Evolutionary conservation across 2,888 invertebrate species (phyloP).

Genomic region (Macaria notata): DNA sequence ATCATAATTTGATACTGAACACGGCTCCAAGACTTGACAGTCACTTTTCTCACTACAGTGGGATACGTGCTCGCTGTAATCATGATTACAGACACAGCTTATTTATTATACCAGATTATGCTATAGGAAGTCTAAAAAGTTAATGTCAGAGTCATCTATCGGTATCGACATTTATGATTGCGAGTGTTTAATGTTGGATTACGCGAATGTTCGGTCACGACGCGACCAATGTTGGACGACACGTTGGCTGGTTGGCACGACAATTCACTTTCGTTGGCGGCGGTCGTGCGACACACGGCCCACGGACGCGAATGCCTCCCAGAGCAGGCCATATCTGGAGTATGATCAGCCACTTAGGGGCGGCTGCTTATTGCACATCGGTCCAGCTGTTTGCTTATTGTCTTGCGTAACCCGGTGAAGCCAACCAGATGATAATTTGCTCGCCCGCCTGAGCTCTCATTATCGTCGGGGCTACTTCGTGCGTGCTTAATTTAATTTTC

Average conservation of each 20-base stretch:
- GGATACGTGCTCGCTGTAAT: constrained; percentile 21
- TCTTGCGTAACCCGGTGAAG: constrained; percentile 75
- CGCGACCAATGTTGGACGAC: constrained; percentile 57
- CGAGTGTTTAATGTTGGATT: constrained; percentile 61
- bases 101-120: constrained; percentile 10
- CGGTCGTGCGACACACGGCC: constrained; percentile 68
- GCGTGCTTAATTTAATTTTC: constrained; percentile 74
- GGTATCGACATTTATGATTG: constrained; percentile 35
- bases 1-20: constrained; percentile 32
- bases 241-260: constrained; percentile 54
- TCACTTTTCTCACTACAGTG: constrained; percentile 26
- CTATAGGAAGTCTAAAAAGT: constrained; percentile 4
- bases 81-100: constrained; percentile 11
- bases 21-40: constrained; percentile 21
- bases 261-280: constrained; percentile 74
- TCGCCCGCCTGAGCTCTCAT: constrained; percentile 67
- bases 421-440: constrained; percentile 73
- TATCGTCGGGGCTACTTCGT: constrained; percentile 68
- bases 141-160: constrained; percentile 13
- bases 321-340: constrained; percentile 68
- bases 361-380: constrained; percentile 69
- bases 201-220: constrained; percentile 66
- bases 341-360: constrained; percentile 72
- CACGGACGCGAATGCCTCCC: constrained; percentile 66
- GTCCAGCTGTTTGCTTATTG: constrained; percentile 69